These are phyloP conservation scores for Chymomyza fuscimana DNA, from an alignment of 2,888 invertebrate species.

Conservation along the genomic window DNA sequence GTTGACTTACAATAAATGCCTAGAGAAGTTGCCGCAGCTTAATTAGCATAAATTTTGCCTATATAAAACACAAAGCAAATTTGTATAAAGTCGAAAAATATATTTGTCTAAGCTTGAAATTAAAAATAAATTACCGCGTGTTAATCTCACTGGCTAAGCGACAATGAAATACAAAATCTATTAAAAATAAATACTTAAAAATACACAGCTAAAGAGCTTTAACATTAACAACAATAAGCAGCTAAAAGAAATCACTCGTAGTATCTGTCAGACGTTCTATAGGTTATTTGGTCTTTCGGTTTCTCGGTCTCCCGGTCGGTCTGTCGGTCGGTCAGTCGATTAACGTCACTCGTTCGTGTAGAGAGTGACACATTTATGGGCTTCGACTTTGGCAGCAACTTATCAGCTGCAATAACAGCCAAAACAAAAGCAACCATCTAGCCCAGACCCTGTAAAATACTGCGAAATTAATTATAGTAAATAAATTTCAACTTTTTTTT, in stretches of 20 bases:
- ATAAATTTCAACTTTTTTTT: slow-evolving; percentile 1
- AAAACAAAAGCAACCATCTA: slow-evolving; percentile 24
- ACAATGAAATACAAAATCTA: slow-evolving; percentile 32
- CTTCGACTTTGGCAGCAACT: not conserved
- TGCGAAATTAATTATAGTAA: not conserved
- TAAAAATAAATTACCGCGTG: slow-evolving; percentile 1
- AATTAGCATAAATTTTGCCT: slow-evolving; percentile 21
- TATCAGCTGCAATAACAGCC: not conserved
- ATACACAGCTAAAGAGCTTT: slow-evolving; percentile 1
- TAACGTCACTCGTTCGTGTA: not conserved
- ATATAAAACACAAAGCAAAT: not conserved
- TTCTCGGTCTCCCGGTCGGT: not conserved
- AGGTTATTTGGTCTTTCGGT: not conserved
- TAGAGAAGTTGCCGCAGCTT: slow-evolving; percentile 11
- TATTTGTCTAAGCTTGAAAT: not conserved
- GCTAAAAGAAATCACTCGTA: not conserved
- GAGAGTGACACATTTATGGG: slow-evolving; percentile 63
- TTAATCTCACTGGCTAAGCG: slow-evolving; percentile 9
- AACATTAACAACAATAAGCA: slow-evolving; percentile 4
- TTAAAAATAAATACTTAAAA: slow-evolving; percentile 38
- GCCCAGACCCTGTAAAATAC: slow-evolving; percentile 5
- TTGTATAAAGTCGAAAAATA: not conserved
- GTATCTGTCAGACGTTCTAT: not conserved
- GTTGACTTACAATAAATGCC: slow-evolving; percentile 28
- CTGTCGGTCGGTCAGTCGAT: not conserved